Base-by-base conservation (phyloP, 2,888 invertebrate species). In the Agrilus cyanescens region DNA sequence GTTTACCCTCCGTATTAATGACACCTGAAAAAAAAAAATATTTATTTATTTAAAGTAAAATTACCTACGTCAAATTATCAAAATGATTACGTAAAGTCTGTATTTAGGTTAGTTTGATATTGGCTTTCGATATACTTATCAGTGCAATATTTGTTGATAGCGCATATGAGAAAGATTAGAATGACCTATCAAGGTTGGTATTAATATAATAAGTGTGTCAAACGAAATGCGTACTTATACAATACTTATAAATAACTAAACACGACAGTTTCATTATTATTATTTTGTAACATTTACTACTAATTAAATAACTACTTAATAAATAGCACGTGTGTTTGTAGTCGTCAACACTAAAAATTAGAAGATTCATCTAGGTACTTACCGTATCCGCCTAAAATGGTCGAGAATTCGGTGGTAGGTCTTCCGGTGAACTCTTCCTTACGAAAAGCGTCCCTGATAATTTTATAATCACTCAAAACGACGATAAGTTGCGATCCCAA, bases 321-420 rank as follows among this genome's bases (percentile, higher is more conserved):
- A n/a, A n/a, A n/a, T n/a, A n/a, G n/a, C 25, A 25, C 25, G 25
- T 25, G 25, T 10, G 25, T 10, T 10, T 10, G 6, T 4, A 20
- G 2, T 20, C 2, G 7, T 7, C 20, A 20, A 20, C 20, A 5
- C 20, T 7, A 5, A 7, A 5, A 20, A 7, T 20, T 20, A 20
- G 20, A 20, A 20, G 20, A 20, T 20, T n/a, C n/a, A 43, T 20
- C 4, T 20, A 4, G 6, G 58, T 50, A 78, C 86, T 85, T 66
- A 91, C 91, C 91, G 55, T 88, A 87, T 57, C 90, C 90, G 59
- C 85, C 87, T 40, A 93, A 72, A 41, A 89, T 84, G 58, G 82
- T 80, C 74, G 82, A 86, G 60, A 91, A 82, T 46, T 88, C 87
- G 25, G 85, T 87, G 60, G 78, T 81, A 45, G 93, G 93, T 43